Base-by-base conservation (phyloP, 2,113 vertebrate genomes). In the Pholis gunnellus region DNA sequence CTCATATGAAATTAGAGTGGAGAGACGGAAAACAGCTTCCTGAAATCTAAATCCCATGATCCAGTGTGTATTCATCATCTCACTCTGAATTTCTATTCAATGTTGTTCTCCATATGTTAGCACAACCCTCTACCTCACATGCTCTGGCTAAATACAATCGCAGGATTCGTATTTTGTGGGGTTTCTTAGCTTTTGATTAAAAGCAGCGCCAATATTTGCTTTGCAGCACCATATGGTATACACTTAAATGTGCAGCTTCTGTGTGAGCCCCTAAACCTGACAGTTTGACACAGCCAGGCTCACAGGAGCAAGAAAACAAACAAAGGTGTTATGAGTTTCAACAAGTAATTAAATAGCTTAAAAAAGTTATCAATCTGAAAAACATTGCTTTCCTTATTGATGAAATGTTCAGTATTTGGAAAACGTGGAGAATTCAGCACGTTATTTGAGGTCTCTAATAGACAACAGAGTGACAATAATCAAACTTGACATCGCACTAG, bases 21-120 rank as follows among this genome's bases (percentile, higher is more conserved):
- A 61, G 22, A 25, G 17, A 56, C 13, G 72, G 42, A 81, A 78
- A 89, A 69, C 46, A 70, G 27, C 5, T 44, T 75, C 66, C 25
- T 69, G 72, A 76, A 68, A 75, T 4, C 63, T 69, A 82, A 84
- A 82, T 84, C 66, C 56, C 17, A 59, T 63, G 18, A 78, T 78
- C 34, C 25, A 22, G 40, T 69, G 27, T 79, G 57, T 46, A 52
- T 75, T 72, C 29, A 63, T 68, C 25, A 61, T 71, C 57, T 83
- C 68, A n/a, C 36, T 54, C 63, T 56, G 64, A 57, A 48, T 82
- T 65, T 44, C 11, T 60, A 29, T 38, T 64, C 42, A 66, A 13
- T 74, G 69, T 68, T 64, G 60, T 38, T 57, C 27, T 79, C 29
- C 52, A 29, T 59, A 71, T 68, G 65, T 71, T 48, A 72, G 59